Base-by-base conservation (phyloP, 2,113 vertebrate genomes). In the Balaeniceps rex region DNA sequence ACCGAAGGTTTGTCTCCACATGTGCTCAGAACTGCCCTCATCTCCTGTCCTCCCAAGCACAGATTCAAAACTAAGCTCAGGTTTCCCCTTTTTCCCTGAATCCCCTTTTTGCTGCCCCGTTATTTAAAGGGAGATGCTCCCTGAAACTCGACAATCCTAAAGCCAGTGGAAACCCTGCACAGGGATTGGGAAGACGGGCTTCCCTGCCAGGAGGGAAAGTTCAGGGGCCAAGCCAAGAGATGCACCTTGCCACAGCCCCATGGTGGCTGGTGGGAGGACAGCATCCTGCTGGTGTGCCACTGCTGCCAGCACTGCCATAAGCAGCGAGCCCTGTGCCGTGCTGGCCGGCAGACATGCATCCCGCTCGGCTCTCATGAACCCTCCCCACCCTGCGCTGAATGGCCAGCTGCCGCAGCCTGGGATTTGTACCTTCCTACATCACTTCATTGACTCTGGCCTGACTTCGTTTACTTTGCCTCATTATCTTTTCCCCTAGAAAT, bases 301-400 rank as follows among this genome's bases (percentile, higher is more conserved):
- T n/a, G 33, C 38, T 52, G 54, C 19, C 33, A 19, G 21, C 3
- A 5, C 23, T 29, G 16, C 15, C 2, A 5, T 8, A 3, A n/a
- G n/a, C 49, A n/a, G 38, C 1, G 5, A 68, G 28, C 24, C 5
- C 19, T 8, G 6, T 55, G 38, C 34, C 2, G 2, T 6, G 17
- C 29, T 29, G 61, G 70, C 28, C 1, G 0, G 44, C 9, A 13
- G 40, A 54, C 11, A 68, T 2, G 3, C 16, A 26, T 51, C 47
- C 54, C 2, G 3, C 54, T 55, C 2, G 1, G 33, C 36, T 38
- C 55, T 75, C 47, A 11, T 2, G 4, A 68, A 6, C 33, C n/a
- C 9, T 22, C 17, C 31, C 17, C 69, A 29, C 15, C 51, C 42
- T 0, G 1, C 0, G 4, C 10, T 46, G 24, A 51, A 51, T 8